A percentile compares a stretch with the other conserved stretches of the same genome.
These are phyloP conservation scores for Umimayanthus kanabou DNA, from an alignment of 92 coral and sea anemone genomes.

Conservation along the genomic window DNA sequence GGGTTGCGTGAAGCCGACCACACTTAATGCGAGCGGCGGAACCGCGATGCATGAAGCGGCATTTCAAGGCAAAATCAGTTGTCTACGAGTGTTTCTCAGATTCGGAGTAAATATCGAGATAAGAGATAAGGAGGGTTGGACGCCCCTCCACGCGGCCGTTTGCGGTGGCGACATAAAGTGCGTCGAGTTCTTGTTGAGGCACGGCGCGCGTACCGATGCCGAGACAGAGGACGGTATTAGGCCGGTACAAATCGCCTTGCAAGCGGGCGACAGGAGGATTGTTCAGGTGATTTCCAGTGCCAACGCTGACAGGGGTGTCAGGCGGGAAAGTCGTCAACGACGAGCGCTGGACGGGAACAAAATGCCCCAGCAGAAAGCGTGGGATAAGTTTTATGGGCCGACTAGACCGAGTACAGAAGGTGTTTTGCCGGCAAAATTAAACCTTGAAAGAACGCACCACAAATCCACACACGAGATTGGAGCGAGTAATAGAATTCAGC, in stretches of 20 bases:
- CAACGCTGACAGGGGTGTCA: slow-evolving; percentile 37
- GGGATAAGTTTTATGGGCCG: slow-evolving; percentile 8
- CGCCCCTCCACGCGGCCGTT: slow-evolving; percentile 86
- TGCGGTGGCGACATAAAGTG: slow-evolving; percentile 81
- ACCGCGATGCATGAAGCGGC: slow-evolving; percentile 92
- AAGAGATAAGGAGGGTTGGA: slow-evolving; percentile 87
- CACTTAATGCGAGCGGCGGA: slow-evolving; percentile 79
- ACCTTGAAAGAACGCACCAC: neutral
- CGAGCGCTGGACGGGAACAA: neutral
- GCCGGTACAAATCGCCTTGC: slow-evolving; percentile 72
- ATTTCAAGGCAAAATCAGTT: slow-evolving; percentile 74
- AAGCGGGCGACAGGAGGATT: slow-evolving; percentile 48
- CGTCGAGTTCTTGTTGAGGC: slow-evolving; percentile 55
- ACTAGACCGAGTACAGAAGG: neutral
- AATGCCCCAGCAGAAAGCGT: slow-evolving; percentile 7
- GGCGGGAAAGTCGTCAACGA: neutral
- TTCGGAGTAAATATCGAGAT: slow-evolving; percentile 70
- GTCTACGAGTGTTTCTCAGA: slow-evolving; percentile 70
- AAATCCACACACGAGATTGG: neutral
- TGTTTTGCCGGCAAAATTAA: neutral
- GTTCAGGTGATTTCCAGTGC: slow-evolving; percentile 25
- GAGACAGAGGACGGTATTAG: slow-evolving; percentile 66
- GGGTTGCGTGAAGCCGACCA: slow-evolving; percentile 63
- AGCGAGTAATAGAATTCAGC: neutral
- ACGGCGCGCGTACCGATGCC: slow-evolving; percentile 69